These are phyloP conservation scores for Paragorgia papillata DNA, from an alignment of 92 coral and sea anemone genomes.

Conservation along the genomic window DNA sequence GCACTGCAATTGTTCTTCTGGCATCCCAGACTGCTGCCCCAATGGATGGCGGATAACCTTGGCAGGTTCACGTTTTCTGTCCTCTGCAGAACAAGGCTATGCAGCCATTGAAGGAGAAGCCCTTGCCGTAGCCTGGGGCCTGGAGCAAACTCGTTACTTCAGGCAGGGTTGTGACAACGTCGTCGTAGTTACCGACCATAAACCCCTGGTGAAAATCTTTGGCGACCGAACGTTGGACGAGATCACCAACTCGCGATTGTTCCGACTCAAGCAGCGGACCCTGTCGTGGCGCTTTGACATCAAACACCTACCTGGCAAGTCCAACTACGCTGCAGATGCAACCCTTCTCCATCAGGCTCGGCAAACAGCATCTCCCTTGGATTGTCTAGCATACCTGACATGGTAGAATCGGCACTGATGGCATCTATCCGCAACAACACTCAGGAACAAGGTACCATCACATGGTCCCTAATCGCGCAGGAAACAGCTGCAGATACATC, in stretches of 20 bases:
- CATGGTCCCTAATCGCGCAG: slow-evolving; percentile 72
- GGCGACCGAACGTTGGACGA: slow-evolving; percentile 46
- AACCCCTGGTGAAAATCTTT: slow-evolving; percentile 53
- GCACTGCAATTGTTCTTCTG: slow-evolving; percentile 68
- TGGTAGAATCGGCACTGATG: too few relatives aligned
- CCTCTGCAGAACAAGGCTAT: slow-evolving; percentile 67
- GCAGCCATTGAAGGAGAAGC: slow-evolving; percentile 73
- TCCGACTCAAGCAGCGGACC: slow-evolving; percentile 49
- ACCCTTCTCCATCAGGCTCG: too few relatives aligned
- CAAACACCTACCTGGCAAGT: too few relatives aligned
- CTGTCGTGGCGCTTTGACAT: slow-evolving; percentile 43
- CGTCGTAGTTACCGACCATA: slow-evolving; percentile 38
- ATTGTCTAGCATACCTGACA: too few relatives aligned
- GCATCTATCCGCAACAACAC: too few relatives aligned
- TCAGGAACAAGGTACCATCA: slow-evolving; percentile 35
- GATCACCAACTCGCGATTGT: slow-evolving; percentile 49
- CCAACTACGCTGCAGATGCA: too few relatives aligned
- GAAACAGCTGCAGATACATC: too few relatives aligned
- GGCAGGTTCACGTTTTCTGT: slow-evolving; percentile 67
- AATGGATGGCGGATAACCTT: slow-evolving; percentile 72
- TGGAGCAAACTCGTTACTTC: slow-evolving; percentile 63
- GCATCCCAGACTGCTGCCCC: slow-evolving; percentile 67
- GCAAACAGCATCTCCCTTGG: too few relatives aligned
- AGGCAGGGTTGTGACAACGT: slow-evolving; percentile 58
- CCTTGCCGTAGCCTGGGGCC: slow-evolving; percentile 74